phyloP scores from a whole-genome alignment of 2,888 invertebrate species.

The Allacma fusca region DNA sequence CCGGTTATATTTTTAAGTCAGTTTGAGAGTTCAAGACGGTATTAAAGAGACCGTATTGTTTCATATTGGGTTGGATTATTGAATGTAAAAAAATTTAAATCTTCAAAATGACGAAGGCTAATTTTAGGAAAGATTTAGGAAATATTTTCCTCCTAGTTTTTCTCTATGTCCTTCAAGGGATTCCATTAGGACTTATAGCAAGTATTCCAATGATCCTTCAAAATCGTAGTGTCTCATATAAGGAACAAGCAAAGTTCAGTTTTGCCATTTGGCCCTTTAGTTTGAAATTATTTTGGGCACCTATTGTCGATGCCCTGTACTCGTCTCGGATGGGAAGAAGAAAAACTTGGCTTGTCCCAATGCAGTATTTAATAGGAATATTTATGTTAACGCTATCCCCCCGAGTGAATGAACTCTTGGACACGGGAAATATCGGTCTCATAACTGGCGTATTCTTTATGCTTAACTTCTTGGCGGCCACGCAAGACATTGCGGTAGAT shows the following conservation, averaged over 20 bases:
- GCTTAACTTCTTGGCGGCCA: constrained; percentile 95
- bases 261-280: constrained; percentile 70
- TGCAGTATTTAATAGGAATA: constrained; percentile 87
- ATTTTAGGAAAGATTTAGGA: constrained; percentile 72
- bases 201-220: constrained; percentile 96
- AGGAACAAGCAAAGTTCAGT: constrained; percentile 79
- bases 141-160: constrained; percentile 89
- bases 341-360: constrained; percentile 94
- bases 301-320: constrained; percentile 93
- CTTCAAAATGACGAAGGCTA: constrained; percentile 28
- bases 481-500: constrained; percentile 99
- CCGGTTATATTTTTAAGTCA: too few relatives aligned
- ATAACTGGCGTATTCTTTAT: constrained; percentile 88
- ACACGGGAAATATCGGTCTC: constrained; percentile 74
- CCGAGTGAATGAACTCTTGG: constrained; percentile 78
- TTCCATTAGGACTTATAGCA: constrained; percentile 91
- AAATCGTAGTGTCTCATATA: constrained; percentile 90
- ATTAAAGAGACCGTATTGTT: too few relatives aligned
- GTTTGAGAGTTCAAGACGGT: too few relatives aligned
- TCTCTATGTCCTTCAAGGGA: constrained; percentile 92
- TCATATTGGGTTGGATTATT: too few relatives aligned
- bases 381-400: constrained; percentile 89
- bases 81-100: neutral
- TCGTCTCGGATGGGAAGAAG: constrained; percentile 84
- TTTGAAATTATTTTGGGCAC: constrained; percentile 96